Base-by-base conservation (phyloP, 1,140 invertebrate species). In the Magallana ariakensis region DNA sequence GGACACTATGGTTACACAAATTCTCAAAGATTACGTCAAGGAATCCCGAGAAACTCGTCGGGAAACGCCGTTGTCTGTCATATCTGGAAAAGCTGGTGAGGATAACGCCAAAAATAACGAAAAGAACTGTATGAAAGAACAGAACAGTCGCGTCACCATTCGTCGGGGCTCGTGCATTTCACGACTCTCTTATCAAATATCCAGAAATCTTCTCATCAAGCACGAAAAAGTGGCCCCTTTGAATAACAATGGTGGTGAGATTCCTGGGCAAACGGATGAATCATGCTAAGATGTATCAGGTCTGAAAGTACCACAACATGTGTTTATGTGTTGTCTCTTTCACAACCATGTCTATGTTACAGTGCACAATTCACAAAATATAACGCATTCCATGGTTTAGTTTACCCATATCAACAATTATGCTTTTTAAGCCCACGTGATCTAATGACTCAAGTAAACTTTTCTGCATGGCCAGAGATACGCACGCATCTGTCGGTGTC, bases 1-100 rank as follows among this genome's bases (percentile, higher is more conserved):
- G 8, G 83, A 87, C 11, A 75, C 89, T 4, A 60, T 58, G 26
- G 66, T 85, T 5, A 80, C 15, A 16, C 80, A 82, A 9, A 82
- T 82, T 46, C 9, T 55, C 80, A 16, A 54, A 82, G 15, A 54
- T 82, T 54, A 82, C 33, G 16, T 55, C 19, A 16, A 82, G 13
- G 46, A 82, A n/a, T n/a, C 80, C 1, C 80, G 33, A 8, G 46
- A 54, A 15, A 22, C 80, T 82, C 80, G 80, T 53, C 19, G n/a
- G 22, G 80, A 80, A 82, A 82, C 80, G 33, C 46, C 46, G n/a
- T 9, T 82, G 13, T 82, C 80, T 56, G 33, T n/a, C n/a, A 55
- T 56, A 16, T 75, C 66, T 0, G 66, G 66, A 75, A 75, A 26
- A 26, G 22, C 33, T 11, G 22, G 22, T 11, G 22, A 75, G 11